These are phyloP conservation scores for Miniopterus natalensis DNA, from an alignment of 2,113 vertebrate genomes.

Conservation along the genomic window DNA sequence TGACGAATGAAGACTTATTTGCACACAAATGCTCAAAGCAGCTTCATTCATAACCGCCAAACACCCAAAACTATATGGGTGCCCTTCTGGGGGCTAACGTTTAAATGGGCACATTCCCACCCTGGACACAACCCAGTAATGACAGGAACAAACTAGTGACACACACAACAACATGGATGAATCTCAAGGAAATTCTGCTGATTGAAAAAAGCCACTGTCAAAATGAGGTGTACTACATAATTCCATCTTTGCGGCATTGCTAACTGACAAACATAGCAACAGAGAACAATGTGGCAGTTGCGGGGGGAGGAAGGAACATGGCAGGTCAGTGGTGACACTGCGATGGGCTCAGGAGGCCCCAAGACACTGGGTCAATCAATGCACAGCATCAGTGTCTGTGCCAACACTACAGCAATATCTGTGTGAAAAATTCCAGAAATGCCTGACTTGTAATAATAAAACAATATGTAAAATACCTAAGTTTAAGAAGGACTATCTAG, in stretches of 20 bases:
- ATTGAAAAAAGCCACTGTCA: neutral
- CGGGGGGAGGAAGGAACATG: fast-evolving
- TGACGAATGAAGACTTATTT: too few relatives aligned
- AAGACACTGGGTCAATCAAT: neutral
- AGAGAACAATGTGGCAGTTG: neutral
- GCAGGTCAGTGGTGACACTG: neutral
- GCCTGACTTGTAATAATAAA: neutral
- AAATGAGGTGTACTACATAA: too few relatives aligned
- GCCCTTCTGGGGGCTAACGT: neutral
- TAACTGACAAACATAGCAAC: fast-evolving
- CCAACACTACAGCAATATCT: neutral
- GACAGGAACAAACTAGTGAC: neutral
- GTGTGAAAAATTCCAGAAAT: neutral
- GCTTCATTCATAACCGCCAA: neutral
- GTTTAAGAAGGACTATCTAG: neutral
- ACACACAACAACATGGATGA: neutral
- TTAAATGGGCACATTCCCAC: fast-evolving
- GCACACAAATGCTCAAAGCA: too few relatives aligned
- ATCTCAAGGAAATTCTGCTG: neutral
- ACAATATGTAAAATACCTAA: neutral
- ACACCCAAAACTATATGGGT: fast-evolving
- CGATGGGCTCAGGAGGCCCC: neutral
- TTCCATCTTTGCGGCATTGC: fast-evolving
- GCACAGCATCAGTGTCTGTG: neutral
- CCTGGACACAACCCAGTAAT: fast-evolving